These are phyloP conservation scores for Silurus asotus DNA, from an alignment of 2,113 vertebrate species.

Conservation along the genomic window DNA sequence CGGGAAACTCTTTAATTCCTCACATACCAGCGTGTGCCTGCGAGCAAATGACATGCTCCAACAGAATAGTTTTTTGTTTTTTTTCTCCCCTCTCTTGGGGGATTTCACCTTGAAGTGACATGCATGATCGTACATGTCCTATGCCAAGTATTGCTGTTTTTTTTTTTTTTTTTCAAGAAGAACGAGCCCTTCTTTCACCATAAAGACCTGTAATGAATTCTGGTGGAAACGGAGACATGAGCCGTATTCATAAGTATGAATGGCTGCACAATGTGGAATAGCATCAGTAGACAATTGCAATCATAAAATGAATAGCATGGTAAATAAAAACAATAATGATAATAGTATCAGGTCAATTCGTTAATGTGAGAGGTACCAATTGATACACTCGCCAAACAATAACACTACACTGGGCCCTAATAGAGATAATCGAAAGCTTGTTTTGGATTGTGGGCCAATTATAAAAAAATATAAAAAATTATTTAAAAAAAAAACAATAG, in stretches of 20 bases:
- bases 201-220: neutral
- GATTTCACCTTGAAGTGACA: constrained; percentile 68
- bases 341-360: neutral
- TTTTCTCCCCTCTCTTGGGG: constrained; percentile 49
- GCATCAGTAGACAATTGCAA: neutral
- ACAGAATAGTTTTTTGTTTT: constrained; percentile 65
- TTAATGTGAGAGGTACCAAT: neutral
- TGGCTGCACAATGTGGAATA: neutral
- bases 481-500: neutral
- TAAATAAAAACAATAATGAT: no score
- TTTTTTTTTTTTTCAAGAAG: neutral
- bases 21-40: constrained; percentile 78
- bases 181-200: neutral
- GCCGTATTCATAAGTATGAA: neutral
- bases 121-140: constrained; percentile 77
- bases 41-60: constrained; percentile 76
- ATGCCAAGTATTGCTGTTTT: neutral
- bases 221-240: neutral
- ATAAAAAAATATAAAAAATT: neutral
- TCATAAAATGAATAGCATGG: no score
- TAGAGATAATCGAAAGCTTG: neutral
- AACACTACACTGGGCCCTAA: neutral
- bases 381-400: neutral
- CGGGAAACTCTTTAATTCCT: constrained; percentile 64
- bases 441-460: neutral